These are phyloP conservation scores for Noctua janthe DNA, from an alignment of 2,888 invertebrate genomes.

Conservation along the genomic window DNA sequence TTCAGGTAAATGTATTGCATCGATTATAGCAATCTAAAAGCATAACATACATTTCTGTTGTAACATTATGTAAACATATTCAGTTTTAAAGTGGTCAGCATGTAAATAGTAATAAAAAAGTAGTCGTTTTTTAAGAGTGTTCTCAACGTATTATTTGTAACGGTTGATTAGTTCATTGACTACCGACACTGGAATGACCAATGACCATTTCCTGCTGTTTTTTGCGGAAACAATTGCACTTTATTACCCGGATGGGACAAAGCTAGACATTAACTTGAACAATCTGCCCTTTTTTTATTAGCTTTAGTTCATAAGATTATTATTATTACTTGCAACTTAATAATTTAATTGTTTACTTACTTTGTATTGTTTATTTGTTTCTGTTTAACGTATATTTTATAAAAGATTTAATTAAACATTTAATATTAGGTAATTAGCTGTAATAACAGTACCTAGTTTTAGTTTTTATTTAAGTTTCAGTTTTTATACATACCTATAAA, in stretches of 20 bases:
- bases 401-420: too few species aligned
- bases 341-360: too few species aligned
- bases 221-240: not conserved
- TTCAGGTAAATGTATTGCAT: not conserved
- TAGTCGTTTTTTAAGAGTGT: not conserved
- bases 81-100: constrained; percentile 21
- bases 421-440: too few species aligned
- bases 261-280: not conserved
- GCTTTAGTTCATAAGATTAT: too few species aligned
- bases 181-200: constrained; percentile 23
- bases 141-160: constrained; percentile 23
- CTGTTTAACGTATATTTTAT: too few species aligned
- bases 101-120: not conserved
- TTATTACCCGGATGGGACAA: constrained; percentile 8
- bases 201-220: constrained; percentile 21
- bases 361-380: too few species aligned
- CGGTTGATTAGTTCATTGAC: constrained; percentile 36
- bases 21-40: not conserved
- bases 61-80: constrained; percentile 17
- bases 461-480: too few species aligned
- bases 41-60: not conserved
- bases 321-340: too few species aligned
- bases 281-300: too few species aligned
- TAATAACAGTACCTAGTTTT: too few species aligned
- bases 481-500: too few species aligned